Evolutionary conservation across 2,888 invertebrate species (phyloP), one percentile per base, ranked within the genome.

Genomic region (Cremastinae sp.): DNA sequence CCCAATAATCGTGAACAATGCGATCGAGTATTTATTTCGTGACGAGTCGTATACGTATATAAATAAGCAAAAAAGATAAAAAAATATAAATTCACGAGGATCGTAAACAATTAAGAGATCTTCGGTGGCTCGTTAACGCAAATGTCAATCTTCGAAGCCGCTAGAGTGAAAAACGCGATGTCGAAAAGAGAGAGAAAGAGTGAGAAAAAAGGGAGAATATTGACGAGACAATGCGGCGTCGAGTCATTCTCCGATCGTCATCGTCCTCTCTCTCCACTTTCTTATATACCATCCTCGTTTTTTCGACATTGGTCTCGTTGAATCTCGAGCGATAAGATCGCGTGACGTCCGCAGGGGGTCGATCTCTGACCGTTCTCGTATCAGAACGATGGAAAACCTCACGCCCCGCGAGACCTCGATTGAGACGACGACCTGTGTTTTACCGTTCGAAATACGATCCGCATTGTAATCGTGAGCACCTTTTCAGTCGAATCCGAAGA

Each of bases 301-400:
- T 51, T 1, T 61, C 14, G 20, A 58, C 49, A 61, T 62, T 49
- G 62, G 74, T 58, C 59, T 69, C 61, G 69, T 75, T 71, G 71
- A 66, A 69, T 68, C 70, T 58, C 68, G 55, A 66, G 18, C 64
- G 86, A 87, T 87, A 84, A 78, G 83, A 87, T 87, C 86, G 80
- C 86, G 83, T 87, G 89, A 89, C 89, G 88, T 83, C 86, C 83
- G 83, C 87, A 87, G 85, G 86, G 84, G 85, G 87, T 84, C 86
- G 68, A 76, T 74, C 71, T 74, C 65, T 61, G 58, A 51, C 53
- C 64, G 68, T 47, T 28, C 5, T 43, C 61, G 18, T 62, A 62
- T 61, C 61, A 22, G 39, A 14, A 61, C 74, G 73, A 66, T 70
- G 56, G 73, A 70, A 77, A 77, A 28, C 28, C 65, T 77, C 77